Evolutionary conservation across 2,888 invertebrate genomes (phyloP).

Genomic region (Eugnorisma glareosa): DNA sequence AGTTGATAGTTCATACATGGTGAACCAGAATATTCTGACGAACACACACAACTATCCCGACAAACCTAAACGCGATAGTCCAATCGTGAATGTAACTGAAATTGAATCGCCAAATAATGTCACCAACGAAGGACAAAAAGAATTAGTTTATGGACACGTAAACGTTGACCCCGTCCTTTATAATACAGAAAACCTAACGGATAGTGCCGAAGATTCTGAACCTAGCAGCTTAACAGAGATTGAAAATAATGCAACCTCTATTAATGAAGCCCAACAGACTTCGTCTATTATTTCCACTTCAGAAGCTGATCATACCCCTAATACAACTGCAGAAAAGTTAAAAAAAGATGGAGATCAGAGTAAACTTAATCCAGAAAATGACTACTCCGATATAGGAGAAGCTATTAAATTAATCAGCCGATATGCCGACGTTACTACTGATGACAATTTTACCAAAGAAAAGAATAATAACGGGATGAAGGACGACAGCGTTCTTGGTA

Average conservation of each 20-base stretch:
- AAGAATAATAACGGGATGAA: slow-evolving; percentile 78
- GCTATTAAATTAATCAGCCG: slow-evolving; percentile 88
- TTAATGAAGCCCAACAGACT: slow-evolving; percentile 55
- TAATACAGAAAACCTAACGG: slow-evolving; percentile 73
- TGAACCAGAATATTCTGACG: slow-evolving; percentile 80
- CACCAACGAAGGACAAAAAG: slow-evolving; percentile 85
- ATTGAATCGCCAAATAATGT: slow-evolving; percentile 70
- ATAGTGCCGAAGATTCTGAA: slow-evolving; percentile 60
- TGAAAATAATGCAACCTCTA: slow-evolving; percentile 64
- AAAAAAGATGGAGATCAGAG: slow-evolving; percentile 79
- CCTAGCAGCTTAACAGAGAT: slow-evolving; percentile 57
- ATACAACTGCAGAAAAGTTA: slow-evolving; percentile 70
- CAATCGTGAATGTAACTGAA: slow-evolving; percentile 77
- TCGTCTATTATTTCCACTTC: slow-evolving; percentile 27
- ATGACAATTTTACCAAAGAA: slow-evolving; percentile 86
- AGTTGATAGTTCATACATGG: slow-evolving; percentile 71
- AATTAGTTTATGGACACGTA: slow-evolving; percentile 86
- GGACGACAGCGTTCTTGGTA: slow-evolving; percentile 85
- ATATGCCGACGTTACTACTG: slow-evolving; percentile 88
- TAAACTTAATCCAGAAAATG: slow-evolving; percentile 87
- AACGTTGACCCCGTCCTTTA: slow-evolving; percentile 85
- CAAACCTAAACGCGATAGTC: slow-evolving; percentile 88
- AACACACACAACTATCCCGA: slow-evolving; percentile 80
- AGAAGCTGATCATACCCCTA: slow-evolving; percentile 57
- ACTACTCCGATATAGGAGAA: slow-evolving; percentile 88